Conservation (phyloP, 2,797 vertebrate species). For the Mus minutoides region DNA sequence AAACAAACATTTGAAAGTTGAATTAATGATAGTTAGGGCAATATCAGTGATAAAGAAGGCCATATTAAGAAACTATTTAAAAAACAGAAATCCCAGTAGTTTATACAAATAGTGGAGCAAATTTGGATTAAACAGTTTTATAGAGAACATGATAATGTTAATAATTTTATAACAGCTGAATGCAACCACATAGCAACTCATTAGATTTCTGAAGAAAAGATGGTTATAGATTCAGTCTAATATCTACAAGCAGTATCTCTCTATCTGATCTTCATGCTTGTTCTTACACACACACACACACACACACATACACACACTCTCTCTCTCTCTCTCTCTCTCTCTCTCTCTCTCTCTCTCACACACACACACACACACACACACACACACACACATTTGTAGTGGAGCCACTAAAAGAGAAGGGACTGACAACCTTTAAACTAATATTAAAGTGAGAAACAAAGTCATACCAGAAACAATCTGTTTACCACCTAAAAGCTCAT, state of each 20-base stretch:
- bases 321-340: no score
- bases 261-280: neutral
- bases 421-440: neutral
- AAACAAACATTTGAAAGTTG: neutral
- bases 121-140: neutral
- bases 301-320: no score
- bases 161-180: neutral
- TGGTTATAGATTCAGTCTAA: neutral
- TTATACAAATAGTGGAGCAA: neutral
- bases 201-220: neutral
- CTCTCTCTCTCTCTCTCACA: no score
- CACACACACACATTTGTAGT: neutral
- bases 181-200: neutral
- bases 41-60: neutral
- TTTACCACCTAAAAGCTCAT: neutral
- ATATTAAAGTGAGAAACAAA: neutral
- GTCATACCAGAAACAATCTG: no score
- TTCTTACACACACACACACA: neutral
- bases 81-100: neutral
- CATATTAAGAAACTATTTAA: neutral
- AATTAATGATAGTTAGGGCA: neutral
- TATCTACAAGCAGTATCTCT: neutral
- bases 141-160: neutral
- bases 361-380: no score
- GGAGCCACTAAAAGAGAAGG: neutral